phyloP scores from a whole-genome alignment of 1,140 invertebrate genomes.

The Pseudomyrmex sp. region DNA sequence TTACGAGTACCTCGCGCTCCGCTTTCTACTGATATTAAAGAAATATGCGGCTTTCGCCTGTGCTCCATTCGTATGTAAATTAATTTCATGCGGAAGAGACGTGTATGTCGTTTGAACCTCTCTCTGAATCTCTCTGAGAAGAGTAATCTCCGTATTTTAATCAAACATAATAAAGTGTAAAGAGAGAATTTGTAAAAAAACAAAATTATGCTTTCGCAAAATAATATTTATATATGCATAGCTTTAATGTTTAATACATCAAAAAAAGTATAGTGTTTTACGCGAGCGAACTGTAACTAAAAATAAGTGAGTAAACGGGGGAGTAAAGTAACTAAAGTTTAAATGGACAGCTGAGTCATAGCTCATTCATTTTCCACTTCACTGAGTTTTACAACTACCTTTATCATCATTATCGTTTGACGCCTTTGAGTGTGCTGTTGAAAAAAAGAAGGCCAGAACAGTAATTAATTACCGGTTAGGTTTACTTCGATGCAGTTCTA shows the following conservation, averaged over 20 bases:
- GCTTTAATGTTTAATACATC: no score
- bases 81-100: not conserved
- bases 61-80: conserved; percentile 47
- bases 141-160: not conserved
- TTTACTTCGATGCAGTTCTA: not conserved
- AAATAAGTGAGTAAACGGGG: not conserved
- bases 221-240: no score
- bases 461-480: conserved; percentile 6
- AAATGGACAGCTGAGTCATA: not conserved
- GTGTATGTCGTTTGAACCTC: not conserved
- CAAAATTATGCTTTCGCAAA: not conserved
- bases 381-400: not conserved
- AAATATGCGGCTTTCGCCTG: conserved; percentile 3
- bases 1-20: not conserved
- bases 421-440: not conserved
- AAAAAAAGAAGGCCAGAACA: not conserved
- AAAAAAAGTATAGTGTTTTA: not conserved
- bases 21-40: not conserved
- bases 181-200: not conserved
- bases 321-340: not conserved
- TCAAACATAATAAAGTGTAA: not conserved
- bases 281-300: conserved; percentile 10
- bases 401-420: not conserved
- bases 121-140: not conserved
- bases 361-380: not conserved